Evolutionary conservation across 2,888 invertebrate species (phyloP), one percentile per base, ranked within the genome.

Genomic region (Sesia apiformis): DNA sequence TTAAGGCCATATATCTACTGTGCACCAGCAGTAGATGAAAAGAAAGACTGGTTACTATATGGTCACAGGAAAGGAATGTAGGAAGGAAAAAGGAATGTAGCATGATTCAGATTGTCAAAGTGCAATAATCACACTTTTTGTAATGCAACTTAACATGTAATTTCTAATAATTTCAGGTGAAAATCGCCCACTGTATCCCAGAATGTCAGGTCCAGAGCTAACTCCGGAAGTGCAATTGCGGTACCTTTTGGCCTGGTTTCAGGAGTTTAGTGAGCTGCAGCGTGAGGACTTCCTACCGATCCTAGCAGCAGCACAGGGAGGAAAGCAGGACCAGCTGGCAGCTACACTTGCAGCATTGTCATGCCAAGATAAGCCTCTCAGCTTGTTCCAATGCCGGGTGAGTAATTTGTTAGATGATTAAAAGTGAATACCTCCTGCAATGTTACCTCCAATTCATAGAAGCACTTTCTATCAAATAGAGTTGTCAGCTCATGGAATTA

Each of bases 181-280:
- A 43, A 66, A 74, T 53, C 72, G 72, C n/a, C 74, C 78, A 3
- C 56, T 75, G 58, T 60, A 70, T 4, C 72, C 72, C 67, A 88
- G 81, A 60, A 92, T 92, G 91, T 91, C 92, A 41, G 85, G 86
- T 57, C 84, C 88, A 59, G 91, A 91, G 55, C 75, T 92, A 66
- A 91, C 92, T 3, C 81, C 92, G 42, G 94, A 94, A 70, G 93
- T 94, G 3, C 96, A 97, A 81, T 90, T 96, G 67, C 91, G 95
- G 55, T 97, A 96, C 76, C 87, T 96, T 62, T 89, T 94, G 56
- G 94, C 95, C 74, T 97, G 97, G 97, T 97, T 97, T 72, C 92
- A 93, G 69, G 96, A 96, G 81, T 97, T 96, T 92, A 96, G 96
- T 74, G 96, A 96, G 72, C 90, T 96, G 77, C 96, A 97, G 76